A percentile compares a stretch with the other conserved stretches of the same genome.
Evolutionary conservation across 2,888 invertebrate genomes (phyloP).

Genomic region (Ornithoptera priamus): DNA sequence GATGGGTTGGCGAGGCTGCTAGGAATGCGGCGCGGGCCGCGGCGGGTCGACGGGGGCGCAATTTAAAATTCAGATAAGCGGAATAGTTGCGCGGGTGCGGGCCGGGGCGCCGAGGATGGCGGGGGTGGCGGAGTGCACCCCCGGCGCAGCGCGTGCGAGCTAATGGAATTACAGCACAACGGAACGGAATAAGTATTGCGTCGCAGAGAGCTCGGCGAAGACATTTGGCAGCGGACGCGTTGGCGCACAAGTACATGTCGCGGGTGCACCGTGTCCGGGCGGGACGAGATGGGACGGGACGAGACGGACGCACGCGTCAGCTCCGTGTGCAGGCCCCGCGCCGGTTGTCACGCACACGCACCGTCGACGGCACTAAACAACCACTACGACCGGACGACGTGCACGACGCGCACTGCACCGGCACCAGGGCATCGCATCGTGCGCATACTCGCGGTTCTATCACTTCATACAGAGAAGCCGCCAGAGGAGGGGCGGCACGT

Average conservation of each 20-base stretch:
- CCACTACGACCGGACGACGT: conserved; percentile 40
- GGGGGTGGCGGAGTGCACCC: conserved; percentile 33
- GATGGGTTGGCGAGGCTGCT: conserved; percentile 62
- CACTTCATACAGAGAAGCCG: no score
- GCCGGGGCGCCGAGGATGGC: conserved; percentile 34
- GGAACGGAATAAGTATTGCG: no score
- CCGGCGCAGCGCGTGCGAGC: conserved; percentile 23
- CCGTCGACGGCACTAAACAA: background rate
- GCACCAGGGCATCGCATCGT: background rate
- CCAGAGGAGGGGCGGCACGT: no score
- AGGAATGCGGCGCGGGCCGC: conserved; percentile 48
- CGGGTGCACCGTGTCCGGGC: no score
- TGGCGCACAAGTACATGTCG: no score
- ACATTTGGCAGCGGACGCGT: no score
- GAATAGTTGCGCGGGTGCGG: conserved; percentile 52
- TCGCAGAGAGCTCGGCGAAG: background rate
- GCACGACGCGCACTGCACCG: no score
- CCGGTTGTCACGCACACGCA: background rate
- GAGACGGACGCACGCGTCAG: no score
- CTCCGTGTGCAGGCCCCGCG: no score
- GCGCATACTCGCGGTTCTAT: no score
- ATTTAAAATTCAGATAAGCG: conserved; percentile 77
- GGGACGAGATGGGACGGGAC: no score
- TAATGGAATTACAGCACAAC: no score
- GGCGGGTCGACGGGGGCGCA: conserved; percentile 38